phyloP scores from a whole-genome alignment of 2,888 invertebrate genomes.

The Boloria selene region DNA sequence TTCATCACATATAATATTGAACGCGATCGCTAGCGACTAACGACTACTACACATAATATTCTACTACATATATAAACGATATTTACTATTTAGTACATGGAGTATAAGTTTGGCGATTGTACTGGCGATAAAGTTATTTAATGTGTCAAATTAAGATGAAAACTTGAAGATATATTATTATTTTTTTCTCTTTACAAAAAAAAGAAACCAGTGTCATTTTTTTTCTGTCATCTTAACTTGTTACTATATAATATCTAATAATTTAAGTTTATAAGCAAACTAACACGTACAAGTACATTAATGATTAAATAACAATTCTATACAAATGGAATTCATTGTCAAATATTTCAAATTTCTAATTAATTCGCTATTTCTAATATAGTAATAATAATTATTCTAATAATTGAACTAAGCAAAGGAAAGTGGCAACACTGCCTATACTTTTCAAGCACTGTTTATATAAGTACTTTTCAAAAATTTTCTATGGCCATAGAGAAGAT shows the following conservation, averaged over 20 bases:
- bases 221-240: slow-evolving; percentile 1
- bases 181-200: not conserved
- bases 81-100: not conserved
- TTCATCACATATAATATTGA: not conserved
- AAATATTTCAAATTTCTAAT: slow-evolving; percentile 24
- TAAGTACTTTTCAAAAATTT: slow-evolving; percentile 7
- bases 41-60: not conserved
- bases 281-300: slow-evolving; percentile 18
- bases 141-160: slow-evolving; percentile 3
- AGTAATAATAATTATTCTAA: slow-evolving; percentile 28
- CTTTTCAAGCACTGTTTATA: slow-evolving; percentile 21
- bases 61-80: no score
- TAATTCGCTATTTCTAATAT: slow-evolving; percentile 8
- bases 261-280: not conserved
- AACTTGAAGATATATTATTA: not conserved
- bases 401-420: slow-evolving; percentile 39
- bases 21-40: not conserved
- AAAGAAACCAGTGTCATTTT: not conserved
- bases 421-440: slow-evolving; percentile 23
- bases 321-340: slow-evolving; percentile 23
- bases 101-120: slow-evolving; percentile 6
- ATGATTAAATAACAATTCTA: slow-evolving; percentile 31
- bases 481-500: not conserved
- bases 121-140: slow-evolving; percentile 2
- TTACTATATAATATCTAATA: not conserved